These are phyloP conservation scores for Halichoerus grypus DNA, from an alignment of 2,113 vertebrate species.

Conservation along the genomic window DNA sequence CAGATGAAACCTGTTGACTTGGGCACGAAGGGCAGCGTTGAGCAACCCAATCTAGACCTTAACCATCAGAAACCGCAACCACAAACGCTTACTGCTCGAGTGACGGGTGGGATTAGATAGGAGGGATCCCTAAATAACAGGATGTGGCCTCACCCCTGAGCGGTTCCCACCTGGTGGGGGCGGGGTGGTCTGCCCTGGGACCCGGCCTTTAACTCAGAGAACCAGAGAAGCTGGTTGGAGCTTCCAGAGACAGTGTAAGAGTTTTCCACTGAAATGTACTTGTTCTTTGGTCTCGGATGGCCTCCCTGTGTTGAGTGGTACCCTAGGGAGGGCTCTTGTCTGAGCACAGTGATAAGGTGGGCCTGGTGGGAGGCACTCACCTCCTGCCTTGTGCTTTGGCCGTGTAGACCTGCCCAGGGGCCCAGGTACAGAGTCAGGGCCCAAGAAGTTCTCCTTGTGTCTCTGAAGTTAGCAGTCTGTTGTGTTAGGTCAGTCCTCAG, in stretches of 20 bases:
- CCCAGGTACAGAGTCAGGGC: neutral
- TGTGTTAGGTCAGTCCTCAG: neutral
- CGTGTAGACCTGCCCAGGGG: neutral
- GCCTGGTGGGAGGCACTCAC: neutral
- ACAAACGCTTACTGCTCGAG: too few species aligned
- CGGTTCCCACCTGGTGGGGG: neutral
- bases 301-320: neutral
- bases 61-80: neutral
- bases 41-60: neutral
- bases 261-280: neutral
- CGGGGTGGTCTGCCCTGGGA: neutral
- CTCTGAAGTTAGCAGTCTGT: neutral
- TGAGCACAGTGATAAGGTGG: neutral
- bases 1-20: neutral
- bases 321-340: neutral
- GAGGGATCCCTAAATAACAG: neutral
- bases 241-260: neutral
- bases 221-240: neutral
- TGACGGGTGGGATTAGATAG: neutral
- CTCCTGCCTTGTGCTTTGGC: neutral
- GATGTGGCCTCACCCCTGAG: neutral
- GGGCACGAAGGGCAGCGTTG: neutral
- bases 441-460: too few species aligned
- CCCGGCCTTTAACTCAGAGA: neutral
- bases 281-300: neutral